Evolutionary conservation across 2,113 vertebrate genomes (phyloP).

Genomic region (Platycercus adscitus): DNA sequence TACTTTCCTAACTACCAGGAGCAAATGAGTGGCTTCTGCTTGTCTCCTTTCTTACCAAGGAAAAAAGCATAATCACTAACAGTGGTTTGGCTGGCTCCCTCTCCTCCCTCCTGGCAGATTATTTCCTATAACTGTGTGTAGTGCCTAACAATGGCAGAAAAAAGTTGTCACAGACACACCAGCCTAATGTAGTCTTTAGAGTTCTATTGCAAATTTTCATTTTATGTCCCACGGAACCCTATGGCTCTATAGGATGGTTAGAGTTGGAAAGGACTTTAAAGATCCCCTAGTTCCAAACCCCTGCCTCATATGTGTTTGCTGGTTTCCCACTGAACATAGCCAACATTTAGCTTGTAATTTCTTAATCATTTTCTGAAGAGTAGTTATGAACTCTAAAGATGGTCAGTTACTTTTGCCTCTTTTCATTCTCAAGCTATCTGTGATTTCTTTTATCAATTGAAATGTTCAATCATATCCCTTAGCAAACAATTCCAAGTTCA

Average conservation of each 20-base stretch:
- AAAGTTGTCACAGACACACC: not conserved
- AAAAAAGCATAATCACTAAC: not conserved
- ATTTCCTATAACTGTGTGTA: not conserved
- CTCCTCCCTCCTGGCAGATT: not conserved
- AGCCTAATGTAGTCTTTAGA: not conserved
- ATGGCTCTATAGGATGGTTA: not conserved
- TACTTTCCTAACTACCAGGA: not conserved
- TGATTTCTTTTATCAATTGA: not conserved
- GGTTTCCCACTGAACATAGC: not conserved
- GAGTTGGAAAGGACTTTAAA: not conserved
- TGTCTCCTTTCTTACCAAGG: not conserved
- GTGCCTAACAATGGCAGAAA: fast-evolving
- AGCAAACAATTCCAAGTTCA: not conserved
- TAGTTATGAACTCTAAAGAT: not conserved
- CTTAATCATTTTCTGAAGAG: not conserved
- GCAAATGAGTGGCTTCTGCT: not conserved
- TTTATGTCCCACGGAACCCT: not conserved
- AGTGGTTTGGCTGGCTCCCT: not conserved
- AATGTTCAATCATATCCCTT: not conserved
- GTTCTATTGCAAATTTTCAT: not conserved
- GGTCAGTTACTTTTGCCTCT: not conserved
- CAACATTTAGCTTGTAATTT: not conserved
- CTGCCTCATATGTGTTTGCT: not conserved
- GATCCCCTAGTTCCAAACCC: not conserved
- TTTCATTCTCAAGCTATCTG: not conserved